Evolutionary conservation across 2,888 invertebrate species (phyloP), one percentile per base, ranked within the genome.

Genomic region (Cataglyphis albicans): DNA sequence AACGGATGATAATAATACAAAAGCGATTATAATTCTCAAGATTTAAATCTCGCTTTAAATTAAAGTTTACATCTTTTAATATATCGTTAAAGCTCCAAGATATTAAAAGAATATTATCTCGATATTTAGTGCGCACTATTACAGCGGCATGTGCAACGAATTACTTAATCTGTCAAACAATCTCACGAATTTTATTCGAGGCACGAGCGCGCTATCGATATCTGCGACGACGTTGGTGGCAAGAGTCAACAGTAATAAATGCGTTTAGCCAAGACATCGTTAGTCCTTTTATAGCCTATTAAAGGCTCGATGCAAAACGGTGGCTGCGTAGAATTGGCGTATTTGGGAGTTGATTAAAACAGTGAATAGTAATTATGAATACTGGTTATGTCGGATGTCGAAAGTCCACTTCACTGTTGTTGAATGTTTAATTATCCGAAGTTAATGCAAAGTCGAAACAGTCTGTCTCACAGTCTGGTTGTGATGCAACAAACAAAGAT

Each of bases 161-260:
- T 89, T 87, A 88, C 81, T 90, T 88, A 88, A 89, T 90, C 87
- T 74, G 72, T 70, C 84, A 85, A 88, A 86, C 86, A 84, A 91
- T 89, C 88, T 90, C 86, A 84, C 63, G 87, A 68, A 73, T 81
- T 32, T 9, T 52, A 65, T 48, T 59, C n/a, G 72, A 52, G 59
- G 48, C n/a, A 64, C 57, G 83, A 70, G 55, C 73, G 70, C 57
- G 25, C 29, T 70, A 84, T 83, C 72, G 82, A 73, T 74, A 81
- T 73, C 25, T 48, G 65, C 32, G 59, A 75, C 89, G 65, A 89
- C 87, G 90, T 88, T 87, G 87, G 88, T 88, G 89, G 90, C 82
- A 85, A 88, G 80, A 85, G 59, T 73, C 65, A 61, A 84, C 68
- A 76, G 32, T 81, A 76, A 87, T 81, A 89, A 89, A 89, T 81